Percentiles rank a stretch among this genome's conserved stretches.
Evolutionary conservation across 2,113 vertebrate genomes (phyloP).

Genomic region (Amazona guildingii): DNA sequence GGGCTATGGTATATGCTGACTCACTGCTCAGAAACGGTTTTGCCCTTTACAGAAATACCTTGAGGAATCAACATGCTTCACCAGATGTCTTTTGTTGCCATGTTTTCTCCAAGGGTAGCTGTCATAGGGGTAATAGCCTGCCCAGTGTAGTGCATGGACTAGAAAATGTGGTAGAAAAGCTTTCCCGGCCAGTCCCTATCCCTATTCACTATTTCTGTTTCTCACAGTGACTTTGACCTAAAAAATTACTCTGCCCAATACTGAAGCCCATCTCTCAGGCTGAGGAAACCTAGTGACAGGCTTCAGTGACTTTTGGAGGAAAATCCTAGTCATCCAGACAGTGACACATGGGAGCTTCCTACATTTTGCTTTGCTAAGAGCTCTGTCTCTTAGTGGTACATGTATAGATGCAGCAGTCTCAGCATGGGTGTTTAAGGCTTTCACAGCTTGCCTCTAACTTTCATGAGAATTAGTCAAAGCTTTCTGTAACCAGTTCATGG

Average conservation of each 20-base stretch:
- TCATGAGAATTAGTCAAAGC: neutral
- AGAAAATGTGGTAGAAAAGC: neutral
- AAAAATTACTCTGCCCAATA: neutral
- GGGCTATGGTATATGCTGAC: neutral
- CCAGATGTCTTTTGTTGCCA: neutral
- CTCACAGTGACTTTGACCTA: neutral
- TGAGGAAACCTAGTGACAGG: neutral
- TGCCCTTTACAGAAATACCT: neutral
- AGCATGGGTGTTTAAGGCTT: neutral
- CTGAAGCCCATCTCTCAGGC: neutral
- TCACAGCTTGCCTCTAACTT: neutral
- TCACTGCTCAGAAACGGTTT: neutral
- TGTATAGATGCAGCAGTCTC: neutral
- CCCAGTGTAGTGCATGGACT: rapidly evolving
- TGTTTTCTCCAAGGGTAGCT: neutral
- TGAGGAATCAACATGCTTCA: neutral
- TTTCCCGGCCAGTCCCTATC: neutral
- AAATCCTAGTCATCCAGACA: neutral
- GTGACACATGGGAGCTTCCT: neutral
- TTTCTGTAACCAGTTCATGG: neutral
- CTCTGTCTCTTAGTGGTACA: neutral
- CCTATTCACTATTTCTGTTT: neutral
- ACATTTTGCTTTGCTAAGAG: neutral
- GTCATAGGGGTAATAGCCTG: neutral
- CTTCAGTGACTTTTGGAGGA: neutral